These are phyloP conservation scores for Lagodon rhomboides DNA, from an alignment of 2,797 vertebrate species.

Conservation along the genomic window DNA sequence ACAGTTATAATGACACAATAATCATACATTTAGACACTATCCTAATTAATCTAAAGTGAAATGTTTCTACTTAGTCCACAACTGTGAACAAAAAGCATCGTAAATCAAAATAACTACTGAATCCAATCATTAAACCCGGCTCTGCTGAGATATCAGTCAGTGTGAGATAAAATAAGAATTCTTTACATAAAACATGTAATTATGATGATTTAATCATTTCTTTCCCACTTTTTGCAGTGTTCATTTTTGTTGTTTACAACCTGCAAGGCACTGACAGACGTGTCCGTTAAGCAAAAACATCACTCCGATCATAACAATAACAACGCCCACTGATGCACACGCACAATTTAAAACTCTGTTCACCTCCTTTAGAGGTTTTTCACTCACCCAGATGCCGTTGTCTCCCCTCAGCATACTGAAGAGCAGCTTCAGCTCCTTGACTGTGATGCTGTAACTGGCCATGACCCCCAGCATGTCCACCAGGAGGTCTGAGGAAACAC, in stretches of 20 bases:
- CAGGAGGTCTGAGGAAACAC: slow-evolving; percentile 91
- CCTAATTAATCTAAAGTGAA: background rate
- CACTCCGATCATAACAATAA: background rate
- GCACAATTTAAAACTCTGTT: slow-evolving; percentile 2
- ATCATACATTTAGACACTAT: background rate
- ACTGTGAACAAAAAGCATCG: background rate
- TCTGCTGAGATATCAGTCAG: background rate
- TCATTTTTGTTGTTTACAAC: background rate
- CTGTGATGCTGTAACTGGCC: slow-evolving; percentile 99
- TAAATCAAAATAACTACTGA: slow-evolving; percentile 4
- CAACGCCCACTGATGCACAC: background rate
- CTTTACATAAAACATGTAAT: background rate
- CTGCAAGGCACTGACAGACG: background rate
- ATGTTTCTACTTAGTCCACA: background rate
- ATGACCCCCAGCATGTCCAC: slow-evolving; percentile 99
- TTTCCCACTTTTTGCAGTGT: background rate
- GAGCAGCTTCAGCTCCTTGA: slow-evolving; percentile 98
- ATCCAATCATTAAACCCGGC: background rate
- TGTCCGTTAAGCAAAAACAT: background rate
- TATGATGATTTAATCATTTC: background rate
- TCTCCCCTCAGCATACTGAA: slow-evolving; percentile 99
- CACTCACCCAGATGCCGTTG: slow-evolving; percentile 97
- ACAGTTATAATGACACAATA: background rate
- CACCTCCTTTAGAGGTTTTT: slow-evolving; percentile 24
- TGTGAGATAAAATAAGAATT: background rate